Conservation (phyloP, 2,113 vertebrate species). For the Hypocryptadius cinnamomeus region DNA sequence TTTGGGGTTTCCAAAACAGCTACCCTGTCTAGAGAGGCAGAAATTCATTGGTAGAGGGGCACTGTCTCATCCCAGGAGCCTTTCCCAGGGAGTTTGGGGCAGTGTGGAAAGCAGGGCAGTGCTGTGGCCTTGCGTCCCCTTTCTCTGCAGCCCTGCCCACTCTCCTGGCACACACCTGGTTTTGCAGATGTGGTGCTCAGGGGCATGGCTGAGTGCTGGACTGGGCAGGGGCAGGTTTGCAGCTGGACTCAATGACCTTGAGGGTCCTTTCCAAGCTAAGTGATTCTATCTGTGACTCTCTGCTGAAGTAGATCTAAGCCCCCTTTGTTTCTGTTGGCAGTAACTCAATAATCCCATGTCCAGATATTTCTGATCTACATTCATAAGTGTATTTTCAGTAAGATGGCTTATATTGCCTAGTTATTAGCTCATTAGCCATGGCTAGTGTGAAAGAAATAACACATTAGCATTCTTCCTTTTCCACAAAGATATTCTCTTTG, state of each 20-base stretch:
- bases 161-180: accelerated
- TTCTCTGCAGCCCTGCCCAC: neutral
- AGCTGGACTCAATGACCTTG: neutral
- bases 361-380: neutral
- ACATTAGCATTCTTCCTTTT: neutral
- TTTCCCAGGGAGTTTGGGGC: neutral
- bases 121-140: neutral
- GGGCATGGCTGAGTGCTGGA: neutral
- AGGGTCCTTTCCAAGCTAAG: neutral
- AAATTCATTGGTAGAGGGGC: neutral
- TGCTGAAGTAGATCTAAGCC: neutral
- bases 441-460: neutral
- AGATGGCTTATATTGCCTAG: neutral
- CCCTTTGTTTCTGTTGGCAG: neutral
- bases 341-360: neutral
- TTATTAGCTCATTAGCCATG: neutral
- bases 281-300: neutral
- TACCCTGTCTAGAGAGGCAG: neutral
- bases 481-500: neutral
- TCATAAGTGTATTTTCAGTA: neutral
- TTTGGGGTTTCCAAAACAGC: neutral
- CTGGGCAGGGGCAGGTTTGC: neutral
- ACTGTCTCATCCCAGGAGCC: neutral
- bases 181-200: neutral
- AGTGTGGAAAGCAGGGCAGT: neutral